phyloP scores from a whole-genome alignment of 2,113 vertebrate genomes.

The Rhinichthys klamathensis region DNA sequence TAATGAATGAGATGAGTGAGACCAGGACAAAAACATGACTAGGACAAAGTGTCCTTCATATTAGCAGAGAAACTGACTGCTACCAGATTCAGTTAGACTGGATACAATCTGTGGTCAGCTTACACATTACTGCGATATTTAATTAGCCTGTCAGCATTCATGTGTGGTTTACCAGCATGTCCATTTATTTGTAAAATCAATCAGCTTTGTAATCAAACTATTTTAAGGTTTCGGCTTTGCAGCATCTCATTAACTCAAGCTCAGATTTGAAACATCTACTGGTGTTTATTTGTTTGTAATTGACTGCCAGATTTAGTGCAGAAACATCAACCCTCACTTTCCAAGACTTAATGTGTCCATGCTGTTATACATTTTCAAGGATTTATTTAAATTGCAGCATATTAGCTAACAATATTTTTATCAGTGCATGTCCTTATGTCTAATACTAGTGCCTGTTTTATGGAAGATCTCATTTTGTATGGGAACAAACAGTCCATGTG shows the following conservation, averaged over 20 bases:
- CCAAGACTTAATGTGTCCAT: background rate
- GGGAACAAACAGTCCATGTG: background rate
- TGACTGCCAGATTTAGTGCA: background rate
- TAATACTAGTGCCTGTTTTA: background rate
- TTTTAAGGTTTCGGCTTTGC: background rate
- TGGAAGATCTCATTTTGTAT: background rate
- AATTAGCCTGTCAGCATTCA: conserved; percentile 15
- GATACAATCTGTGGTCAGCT: conserved; percentile 2
- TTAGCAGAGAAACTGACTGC: background rate
- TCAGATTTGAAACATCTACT: background rate
- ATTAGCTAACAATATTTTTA: background rate
- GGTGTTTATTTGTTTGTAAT: background rate
- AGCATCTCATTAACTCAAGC: background rate
- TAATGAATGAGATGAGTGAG: background rate
- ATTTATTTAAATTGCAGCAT: background rate
- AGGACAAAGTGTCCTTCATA: background rate
- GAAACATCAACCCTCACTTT: background rate
- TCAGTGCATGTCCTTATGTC: background rate
- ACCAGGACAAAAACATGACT: background rate
- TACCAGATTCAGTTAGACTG: conserved; percentile 19
- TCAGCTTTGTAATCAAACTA: conserved; percentile 12
- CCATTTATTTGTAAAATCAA: background rate
- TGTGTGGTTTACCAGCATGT: conserved; percentile 15
- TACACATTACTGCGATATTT: conserved; percentile 20
- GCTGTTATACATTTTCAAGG: background rate